Evolutionary conservation across 2,797 vertebrate species (phyloP).

Genomic region (Platalea minor): DNA sequence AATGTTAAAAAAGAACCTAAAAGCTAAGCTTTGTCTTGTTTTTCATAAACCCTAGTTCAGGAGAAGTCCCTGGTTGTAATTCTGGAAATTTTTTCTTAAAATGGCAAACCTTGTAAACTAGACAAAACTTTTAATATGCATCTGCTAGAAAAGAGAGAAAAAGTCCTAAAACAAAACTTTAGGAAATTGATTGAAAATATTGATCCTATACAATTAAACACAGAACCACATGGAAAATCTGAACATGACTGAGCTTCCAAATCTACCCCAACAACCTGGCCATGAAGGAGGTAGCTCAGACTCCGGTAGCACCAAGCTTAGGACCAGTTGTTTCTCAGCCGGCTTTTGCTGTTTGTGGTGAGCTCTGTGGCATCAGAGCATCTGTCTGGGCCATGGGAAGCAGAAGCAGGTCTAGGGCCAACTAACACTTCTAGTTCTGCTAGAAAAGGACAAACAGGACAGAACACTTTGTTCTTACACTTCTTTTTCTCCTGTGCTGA

Average conservation of each 20-base stretch:
- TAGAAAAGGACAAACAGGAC: not conserved
- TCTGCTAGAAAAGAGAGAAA: not conserved
- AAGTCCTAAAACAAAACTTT: not conserved
- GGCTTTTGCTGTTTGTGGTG: not conserved
- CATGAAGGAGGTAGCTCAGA: not conserved
- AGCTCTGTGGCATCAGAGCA: not conserved
- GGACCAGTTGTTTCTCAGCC: not conserved
- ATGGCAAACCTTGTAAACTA: not conserved
- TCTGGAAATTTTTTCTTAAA: not conserved
- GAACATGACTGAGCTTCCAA: not conserved
- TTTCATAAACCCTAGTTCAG: not conserved
- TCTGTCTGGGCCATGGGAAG: not conserved
- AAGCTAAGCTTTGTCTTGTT: not conserved
- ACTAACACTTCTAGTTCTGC: not conserved
- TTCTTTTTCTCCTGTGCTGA: not conserved
- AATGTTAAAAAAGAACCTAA: not conserved
- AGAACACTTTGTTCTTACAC: accelerated
- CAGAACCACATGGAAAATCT: not conserved
- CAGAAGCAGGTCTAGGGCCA: not conserved
- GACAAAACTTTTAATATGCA: not conserved
- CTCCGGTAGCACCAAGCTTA: not conserved
- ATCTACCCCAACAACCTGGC: not conserved
- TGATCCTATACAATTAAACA: not conserved
- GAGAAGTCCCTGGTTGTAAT: not conserved
- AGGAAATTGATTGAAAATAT: not conserved